Percentiles rank a stretch among this genome's conserved stretches.
phyloP scores from a whole-genome alignment of 2,113 vertebrate species.

The Nestor notabilis region DNA sequence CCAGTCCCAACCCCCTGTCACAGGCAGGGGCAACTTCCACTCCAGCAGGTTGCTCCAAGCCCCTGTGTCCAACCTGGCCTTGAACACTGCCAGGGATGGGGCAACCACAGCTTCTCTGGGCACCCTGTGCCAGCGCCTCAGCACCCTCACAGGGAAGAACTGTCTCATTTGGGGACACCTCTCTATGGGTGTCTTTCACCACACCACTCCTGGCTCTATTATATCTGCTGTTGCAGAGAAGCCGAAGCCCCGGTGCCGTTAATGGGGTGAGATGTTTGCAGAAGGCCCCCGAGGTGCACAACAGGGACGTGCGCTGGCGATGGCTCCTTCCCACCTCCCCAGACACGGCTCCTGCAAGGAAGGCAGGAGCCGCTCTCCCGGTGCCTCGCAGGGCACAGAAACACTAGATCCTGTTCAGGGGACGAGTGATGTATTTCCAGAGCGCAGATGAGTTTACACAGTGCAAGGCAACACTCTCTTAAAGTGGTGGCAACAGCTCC shows the following conservation, averaged over 20 bases:
- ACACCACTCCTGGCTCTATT: background rate
- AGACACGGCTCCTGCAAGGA: background rate
- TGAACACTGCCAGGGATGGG: background rate
- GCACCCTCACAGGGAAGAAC: background rate
- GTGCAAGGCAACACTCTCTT: background rate
- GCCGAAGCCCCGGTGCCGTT: accelerated
- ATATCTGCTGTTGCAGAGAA: background rate
- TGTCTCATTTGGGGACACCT: background rate
- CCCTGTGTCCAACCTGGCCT: too few relatives aligned
- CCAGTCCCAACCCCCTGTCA: background rate
- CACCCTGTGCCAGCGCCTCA: background rate
- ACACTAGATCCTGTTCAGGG: background rate
- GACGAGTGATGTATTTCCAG: background rate
- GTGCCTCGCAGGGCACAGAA: background rate
- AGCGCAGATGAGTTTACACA: background rate
- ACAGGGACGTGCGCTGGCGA: background rate
- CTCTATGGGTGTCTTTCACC: background rate
- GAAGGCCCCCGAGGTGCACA: accelerated
- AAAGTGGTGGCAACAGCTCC: background rate
- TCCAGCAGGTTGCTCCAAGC: background rate
- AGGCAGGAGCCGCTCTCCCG: accelerated
- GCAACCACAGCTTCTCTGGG: background rate
- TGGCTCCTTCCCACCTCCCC: background rate
- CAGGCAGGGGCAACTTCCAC: background rate
- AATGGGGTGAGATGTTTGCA: background rate